A percentile compares a stretch with the other conserved stretches of the same genome.
Evolutionary conservation across 2,888 invertebrate genomes (phyloP).

Genomic region (Caenorhabditis afra): DNA sequence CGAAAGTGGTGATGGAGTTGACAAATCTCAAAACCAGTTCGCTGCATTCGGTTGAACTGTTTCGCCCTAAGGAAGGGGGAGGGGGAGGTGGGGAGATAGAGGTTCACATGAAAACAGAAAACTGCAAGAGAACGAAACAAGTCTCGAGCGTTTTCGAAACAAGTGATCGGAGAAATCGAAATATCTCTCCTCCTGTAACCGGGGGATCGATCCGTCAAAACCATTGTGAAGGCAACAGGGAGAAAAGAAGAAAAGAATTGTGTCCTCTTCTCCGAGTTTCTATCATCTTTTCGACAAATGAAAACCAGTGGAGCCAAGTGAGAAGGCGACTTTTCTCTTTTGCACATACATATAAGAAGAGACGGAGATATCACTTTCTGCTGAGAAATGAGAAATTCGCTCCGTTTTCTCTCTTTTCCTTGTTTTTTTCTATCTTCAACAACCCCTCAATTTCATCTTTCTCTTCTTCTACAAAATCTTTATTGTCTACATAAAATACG

Average conservation of each 20-base stretch:
- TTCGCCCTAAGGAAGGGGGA: too few species aligned
- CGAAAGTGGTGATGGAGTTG: too few species aligned
- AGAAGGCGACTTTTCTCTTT: conserved; percentile 21
- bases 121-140: too few species aligned
- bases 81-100: too few species aligned
- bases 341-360: conserved; percentile 4
- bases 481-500: conserved; percentile 39
- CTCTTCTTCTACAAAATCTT: conserved; percentile 24
- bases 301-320: conserved; percentile 20
- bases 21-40: too few species aligned
- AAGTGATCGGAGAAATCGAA: too few species aligned
- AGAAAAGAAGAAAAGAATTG: neutral
- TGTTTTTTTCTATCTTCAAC: conserved; percentile 3
- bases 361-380: conserved; percentile 14
- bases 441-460: neutral
- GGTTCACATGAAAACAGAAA: too few species aligned
- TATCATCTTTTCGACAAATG: conserved; percentile 19
- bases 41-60: too few species aligned
- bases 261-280: neutral
- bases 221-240: neutral
- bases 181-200: too few species aligned
- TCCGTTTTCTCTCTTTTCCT: conserved; percentile 5
- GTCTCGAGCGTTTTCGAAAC: too few species aligned
- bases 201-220: too few species aligned
- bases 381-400: neutral